Percentiles rank a stretch among this genome's conserved stretches.
Evolutionary conservation across 1,140 invertebrate genomes (phyloP).

Genomic region (Pseudomyrmex gracilis): DNA sequence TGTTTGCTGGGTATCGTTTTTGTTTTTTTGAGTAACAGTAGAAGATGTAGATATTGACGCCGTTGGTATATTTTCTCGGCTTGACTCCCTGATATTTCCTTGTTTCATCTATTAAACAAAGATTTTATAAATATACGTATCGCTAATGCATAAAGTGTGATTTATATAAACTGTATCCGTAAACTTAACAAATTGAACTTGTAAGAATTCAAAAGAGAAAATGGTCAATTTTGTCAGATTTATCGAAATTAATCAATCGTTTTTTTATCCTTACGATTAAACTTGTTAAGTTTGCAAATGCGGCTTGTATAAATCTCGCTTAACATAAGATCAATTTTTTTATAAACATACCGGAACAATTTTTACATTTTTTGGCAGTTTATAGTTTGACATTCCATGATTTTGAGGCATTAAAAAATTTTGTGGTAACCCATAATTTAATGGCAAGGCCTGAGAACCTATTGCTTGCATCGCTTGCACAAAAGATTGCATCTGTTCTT

Average conservation of each 20-base stretch:
- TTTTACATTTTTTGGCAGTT: slow-evolving; percentile 23
- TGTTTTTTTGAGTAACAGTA: slow-evolving; percentile 5
- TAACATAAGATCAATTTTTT: neutral
- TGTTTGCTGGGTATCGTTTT: no score
- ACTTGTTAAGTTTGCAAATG: slow-evolving; percentile 13
- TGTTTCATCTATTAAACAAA: slow-evolving; percentile 19
- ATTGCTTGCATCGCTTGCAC: slow-evolving; percentile 7
- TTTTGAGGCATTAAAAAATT: slow-evolving; percentile 16
- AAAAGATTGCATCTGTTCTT: slow-evolving; percentile 16
- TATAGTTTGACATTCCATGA: slow-evolving; percentile 13
- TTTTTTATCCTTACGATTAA: slow-evolving; percentile 1
- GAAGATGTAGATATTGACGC: neutral
- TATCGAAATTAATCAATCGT: neutral
- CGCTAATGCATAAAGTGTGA: neutral
- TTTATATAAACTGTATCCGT: slow-evolving; percentile 4
- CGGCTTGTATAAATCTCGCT: neutral
- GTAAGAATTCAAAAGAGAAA: slow-evolving; percentile 4
- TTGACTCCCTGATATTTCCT: slow-evolving; percentile 4
- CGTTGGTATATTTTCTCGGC: slow-evolving; percentile 8
- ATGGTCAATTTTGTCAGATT: slow-evolving; percentile 4
- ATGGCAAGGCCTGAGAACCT: neutral
- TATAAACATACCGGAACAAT: slow-evolving; percentile 21
- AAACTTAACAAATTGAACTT: slow-evolving; percentile 2
- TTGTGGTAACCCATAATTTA: slow-evolving; percentile 14
- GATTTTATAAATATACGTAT: slow-evolving; percentile 26